These are phyloP conservation scores for Pelobates fuscus DNA, from an alignment of 2,113 vertebrate genomes.

Conservation along the genomic window DNA sequence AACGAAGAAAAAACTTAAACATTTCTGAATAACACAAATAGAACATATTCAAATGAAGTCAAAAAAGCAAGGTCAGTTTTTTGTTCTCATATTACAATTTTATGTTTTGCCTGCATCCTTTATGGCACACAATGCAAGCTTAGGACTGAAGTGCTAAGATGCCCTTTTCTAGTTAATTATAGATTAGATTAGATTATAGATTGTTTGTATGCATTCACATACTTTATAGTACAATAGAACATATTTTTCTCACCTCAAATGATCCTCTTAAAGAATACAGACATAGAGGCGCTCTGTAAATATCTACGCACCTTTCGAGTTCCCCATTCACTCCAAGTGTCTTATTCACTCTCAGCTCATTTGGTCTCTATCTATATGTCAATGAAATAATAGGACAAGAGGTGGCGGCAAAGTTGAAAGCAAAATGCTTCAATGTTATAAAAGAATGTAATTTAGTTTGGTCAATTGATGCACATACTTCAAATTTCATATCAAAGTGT, in stretches of 20 bases:
- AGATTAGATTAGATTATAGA: background rate
- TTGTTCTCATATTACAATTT: constrained; percentile 1
- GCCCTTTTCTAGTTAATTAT: constrained; percentile 1
- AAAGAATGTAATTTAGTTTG: no score
- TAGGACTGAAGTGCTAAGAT: background rate
- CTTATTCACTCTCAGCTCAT: no score
- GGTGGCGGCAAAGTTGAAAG: no score
- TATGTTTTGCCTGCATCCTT: background rate
- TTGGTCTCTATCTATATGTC: no score
- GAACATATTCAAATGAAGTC: background rate
- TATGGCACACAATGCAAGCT: background rate
- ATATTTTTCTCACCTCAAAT: background rate
- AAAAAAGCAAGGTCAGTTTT: constrained; percentile 3
- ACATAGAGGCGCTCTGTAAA: no score
- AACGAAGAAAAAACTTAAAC: background rate
- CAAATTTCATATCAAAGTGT: no score
- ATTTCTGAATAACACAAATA: constrained; percentile 3
- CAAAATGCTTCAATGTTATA: no score
- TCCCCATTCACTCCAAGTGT: no score
- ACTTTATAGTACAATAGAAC: background rate
- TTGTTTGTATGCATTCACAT: background rate
- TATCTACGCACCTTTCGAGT: no score
- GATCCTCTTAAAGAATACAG: background rate
- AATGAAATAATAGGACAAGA: no score
- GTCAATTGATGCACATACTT: no score